These are phyloP conservation scores for Achroia grisella DNA, from an alignment of 1,140 invertebrate genomes.

Conservation along the genomic window DNA sequence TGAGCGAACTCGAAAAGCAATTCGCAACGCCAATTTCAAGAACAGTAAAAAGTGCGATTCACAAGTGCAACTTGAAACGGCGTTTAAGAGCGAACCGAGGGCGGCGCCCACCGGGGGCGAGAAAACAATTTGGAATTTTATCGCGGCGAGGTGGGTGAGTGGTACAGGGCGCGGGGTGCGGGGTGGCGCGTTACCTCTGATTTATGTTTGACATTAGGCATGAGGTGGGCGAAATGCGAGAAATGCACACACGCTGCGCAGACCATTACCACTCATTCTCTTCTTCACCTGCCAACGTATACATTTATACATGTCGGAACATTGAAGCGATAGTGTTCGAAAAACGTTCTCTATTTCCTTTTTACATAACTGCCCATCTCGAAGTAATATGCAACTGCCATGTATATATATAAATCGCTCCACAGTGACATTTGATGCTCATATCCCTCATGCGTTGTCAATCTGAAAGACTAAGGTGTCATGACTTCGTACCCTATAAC, in stretches of 20 bases:
- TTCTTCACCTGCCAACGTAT: constrained; percentile 10
- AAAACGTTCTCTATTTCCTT: too few species aligned
- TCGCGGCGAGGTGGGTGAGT: constrained; percentile 45
- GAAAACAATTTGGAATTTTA: constrained; percentile 71
- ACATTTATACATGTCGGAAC: constrained; percentile 5
- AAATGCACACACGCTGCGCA: constrained; percentile 38
- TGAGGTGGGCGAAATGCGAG: constrained; percentile 39
- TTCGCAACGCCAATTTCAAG: constrained; percentile 63
- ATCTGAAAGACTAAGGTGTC: too few species aligned
- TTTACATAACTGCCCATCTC: too few species aligned
- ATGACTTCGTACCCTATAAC: too few species aligned
- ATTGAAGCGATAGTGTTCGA: too few species aligned
- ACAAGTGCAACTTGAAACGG: constrained; percentile 70
- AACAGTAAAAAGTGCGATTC: constrained; percentile 70
- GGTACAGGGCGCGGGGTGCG: constrained; percentile 31
- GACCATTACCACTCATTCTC: constrained; percentile 18
- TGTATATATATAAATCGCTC: too few species aligned
- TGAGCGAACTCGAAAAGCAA: constrained; percentile 47
- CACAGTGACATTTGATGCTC: too few species aligned
- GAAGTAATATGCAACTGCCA: too few species aligned
- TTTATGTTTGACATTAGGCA: constrained; percentile 60
- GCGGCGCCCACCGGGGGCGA: constrained; percentile 64
- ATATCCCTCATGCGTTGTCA: too few species aligned
- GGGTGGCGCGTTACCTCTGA: constrained; percentile 54
- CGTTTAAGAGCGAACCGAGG: constrained; percentile 70